Conservation (phyloP, 2,888 invertebrate genomes). For the Neoaliturus tenellus region DNA sequence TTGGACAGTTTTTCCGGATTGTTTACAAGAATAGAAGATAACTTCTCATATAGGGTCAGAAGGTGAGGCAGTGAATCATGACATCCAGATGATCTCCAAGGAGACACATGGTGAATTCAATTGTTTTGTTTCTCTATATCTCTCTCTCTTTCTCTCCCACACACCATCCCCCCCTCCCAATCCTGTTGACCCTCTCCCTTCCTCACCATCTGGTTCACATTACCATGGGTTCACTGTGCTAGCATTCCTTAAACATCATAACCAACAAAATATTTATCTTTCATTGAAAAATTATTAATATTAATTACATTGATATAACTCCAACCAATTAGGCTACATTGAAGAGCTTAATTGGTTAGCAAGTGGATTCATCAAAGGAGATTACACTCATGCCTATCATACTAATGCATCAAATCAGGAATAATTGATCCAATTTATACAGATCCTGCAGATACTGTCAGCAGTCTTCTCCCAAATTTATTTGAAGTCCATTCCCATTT, state of each 20-base stretch:
- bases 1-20: not conserved
- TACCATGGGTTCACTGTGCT: not conserved
- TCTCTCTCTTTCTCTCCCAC: not conserved
- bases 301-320: no score
- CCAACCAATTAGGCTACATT: no score
- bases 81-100: not conserved
- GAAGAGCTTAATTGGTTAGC: no score
- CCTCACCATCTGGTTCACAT: not conserved
- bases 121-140: not conserved
- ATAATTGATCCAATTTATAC: slow-evolving; percentile 1
- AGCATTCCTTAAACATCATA: not conserved
- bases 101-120: not conserved
- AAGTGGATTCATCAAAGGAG: not conserved
- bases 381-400: not conserved
- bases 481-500: not conserved
- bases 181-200: not conserved
- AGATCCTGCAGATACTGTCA: not conserved
- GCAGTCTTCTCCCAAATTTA: not conserved
- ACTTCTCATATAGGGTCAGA: not conserved
- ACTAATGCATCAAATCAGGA: not conserved
- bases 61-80: slow-evolving; percentile 11
- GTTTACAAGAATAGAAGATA: not conserved
- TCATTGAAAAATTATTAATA: not conserved
- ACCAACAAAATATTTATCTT: not conserved
- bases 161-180: not conserved